Evolutionary conservation across 2,888 invertebrate genomes (phyloP).

Genomic region (Tiphia femorata): DNA sequence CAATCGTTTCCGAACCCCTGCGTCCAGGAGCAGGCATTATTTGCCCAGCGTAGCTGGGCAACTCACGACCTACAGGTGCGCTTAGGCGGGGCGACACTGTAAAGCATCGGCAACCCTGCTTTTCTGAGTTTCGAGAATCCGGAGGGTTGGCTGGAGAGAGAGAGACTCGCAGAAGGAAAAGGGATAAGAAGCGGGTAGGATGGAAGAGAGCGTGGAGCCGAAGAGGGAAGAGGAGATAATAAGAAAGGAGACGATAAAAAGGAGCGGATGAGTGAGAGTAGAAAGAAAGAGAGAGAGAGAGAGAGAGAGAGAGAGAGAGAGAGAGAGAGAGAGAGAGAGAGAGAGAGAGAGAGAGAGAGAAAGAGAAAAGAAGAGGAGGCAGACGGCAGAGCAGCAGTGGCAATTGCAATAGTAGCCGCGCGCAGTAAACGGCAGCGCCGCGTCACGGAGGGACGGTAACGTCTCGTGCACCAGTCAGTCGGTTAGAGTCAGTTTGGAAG

Average conservation of each 20-base stretch:
- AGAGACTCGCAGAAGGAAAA: not conserved
- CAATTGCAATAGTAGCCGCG: not conserved
- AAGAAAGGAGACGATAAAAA: not conserved
- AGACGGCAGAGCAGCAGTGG: slow-evolving; percentile 26
- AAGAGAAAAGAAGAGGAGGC: slow-evolving; percentile 8
- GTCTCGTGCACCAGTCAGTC: slow-evolving; percentile 5
- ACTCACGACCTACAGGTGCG: slow-evolving; percentile 7
- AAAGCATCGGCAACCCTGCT: slow-evolving; percentile 1
- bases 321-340: not conserved
- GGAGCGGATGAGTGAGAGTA: not conserved
- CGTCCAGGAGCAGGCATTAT: too few relatives aligned
- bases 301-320: not conserved
- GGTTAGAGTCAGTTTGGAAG: slow-evolving; percentile 2
- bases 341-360: not conserved
- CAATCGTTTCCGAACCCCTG: too few relatives aligned
- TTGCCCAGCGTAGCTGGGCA: not conserved
- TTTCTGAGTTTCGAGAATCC: too few relatives aligned
- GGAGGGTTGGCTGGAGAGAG: slow-evolving; percentile 1
- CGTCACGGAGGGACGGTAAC: not conserved
- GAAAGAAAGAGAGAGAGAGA: not conserved
- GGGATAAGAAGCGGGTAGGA: not conserved
- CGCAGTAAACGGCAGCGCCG: not conserved
- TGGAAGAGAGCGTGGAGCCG: not conserved
- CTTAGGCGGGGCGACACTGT: slow-evolving; percentile 13
- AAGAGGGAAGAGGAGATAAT: not conserved